Base-by-base conservation (phyloP, 1,140 invertebrate species). In the Drosophila nikananu region DNA sequence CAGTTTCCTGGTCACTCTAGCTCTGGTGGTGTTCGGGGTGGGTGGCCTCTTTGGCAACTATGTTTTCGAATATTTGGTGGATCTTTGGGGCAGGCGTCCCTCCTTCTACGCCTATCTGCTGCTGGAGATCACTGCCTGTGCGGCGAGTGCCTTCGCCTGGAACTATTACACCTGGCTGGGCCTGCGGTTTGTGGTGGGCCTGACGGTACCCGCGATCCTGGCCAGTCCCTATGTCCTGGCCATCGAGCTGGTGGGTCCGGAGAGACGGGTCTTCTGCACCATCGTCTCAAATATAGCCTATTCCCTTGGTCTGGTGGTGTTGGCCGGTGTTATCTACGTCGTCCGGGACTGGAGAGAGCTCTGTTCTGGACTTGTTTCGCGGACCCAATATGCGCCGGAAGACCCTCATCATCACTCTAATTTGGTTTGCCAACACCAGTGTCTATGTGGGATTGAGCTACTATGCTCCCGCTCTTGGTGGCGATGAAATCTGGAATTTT, bases 361-460 rank as follows among this genome's bases (percentile, higher is more conserved):
- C 10, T 96, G 97, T 0, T 1, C 86, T 95, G 44, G 96, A 97
- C 93, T 93, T 98, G 39, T 97, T 97, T 81, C 93, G 95, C 49
- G 97, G 96, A 1, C 95, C 95, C 1, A 97, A 97, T 89, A 95
- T 97, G 71, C 93, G 96, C 25, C 96, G 95, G 76, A 97, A 97
- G 89, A 97, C 97, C 4, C 94, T 97, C 6, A 97, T 97, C 27
- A 95, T 97, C 0, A 96, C 96, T 0, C 97, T 97, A 74, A 96
- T 97, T 77, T 97, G 96, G 96, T 96, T 97, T 66, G 96, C 96
- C 27, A 97, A 97, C 84, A 96, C 96, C 7, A 96, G 97, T 66
- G 96, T 97, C 4, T 97, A 97, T 86, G 96, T 97, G 32, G 97
- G 97, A 0, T 93, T 97, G 4, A 97, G 96, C 4, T 97, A 97